These are phyloP conservation scores for Myzus persicae DNA, from an alignment of 1,140 invertebrate genomes.

Conservation along the genomic window DNA sequence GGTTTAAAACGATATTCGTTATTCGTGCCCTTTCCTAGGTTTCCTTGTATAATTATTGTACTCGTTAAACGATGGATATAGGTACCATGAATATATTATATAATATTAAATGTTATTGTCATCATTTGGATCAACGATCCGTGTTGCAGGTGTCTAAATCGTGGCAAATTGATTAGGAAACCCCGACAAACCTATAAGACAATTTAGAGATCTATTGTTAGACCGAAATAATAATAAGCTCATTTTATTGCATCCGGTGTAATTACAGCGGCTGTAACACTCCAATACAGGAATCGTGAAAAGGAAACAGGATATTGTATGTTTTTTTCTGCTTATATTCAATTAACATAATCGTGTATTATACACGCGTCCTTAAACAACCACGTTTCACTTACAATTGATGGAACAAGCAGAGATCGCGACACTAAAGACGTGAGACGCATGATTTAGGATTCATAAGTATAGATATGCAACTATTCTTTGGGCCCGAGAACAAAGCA, in stretches of 20 bases:
- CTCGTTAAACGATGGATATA: neutral
- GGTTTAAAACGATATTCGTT: neutral
- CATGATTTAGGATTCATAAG: neutral
- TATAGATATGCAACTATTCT: neutral
- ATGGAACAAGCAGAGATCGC: neutral
- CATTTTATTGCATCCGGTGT: conserved; percentile 26
- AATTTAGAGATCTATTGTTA: conserved; percentile 29
- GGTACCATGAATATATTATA: neutral
- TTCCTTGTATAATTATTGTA: neutral
- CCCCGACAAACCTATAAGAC: neutral
- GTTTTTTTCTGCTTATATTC: neutral
- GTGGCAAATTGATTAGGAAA: conserved; percentile 29
- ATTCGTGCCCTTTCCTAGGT: neutral
- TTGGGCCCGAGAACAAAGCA: neutral
- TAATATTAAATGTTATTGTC: neutral
- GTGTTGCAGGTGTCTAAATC: neutral
- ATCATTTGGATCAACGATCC: neutral
- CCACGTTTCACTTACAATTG: neutral
- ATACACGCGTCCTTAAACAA: neutral
- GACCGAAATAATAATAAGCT: neutral
- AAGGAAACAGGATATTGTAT: neutral
- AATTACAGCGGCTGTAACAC: neutral
- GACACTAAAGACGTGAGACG: neutral
- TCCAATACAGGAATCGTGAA: neutral
- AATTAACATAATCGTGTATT: neutral